A percentile compares a stretch with the other conserved stretches of the same genome.
Conservation (phyloP, 2,888 invertebrate species). For the Andrena marginata region DNA sequence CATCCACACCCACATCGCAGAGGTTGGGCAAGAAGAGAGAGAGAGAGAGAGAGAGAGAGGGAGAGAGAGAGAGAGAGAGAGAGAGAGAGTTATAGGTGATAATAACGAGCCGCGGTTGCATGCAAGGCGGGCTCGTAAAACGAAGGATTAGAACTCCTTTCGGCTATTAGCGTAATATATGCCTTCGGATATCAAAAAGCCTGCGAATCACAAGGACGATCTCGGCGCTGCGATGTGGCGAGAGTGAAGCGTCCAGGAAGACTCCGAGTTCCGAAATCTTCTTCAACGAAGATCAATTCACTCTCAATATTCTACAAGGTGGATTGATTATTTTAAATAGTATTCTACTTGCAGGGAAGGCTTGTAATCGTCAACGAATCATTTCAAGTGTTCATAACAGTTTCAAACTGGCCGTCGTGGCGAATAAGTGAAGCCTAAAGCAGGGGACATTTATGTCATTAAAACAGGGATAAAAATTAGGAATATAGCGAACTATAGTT, state of each 20-base stretch:
- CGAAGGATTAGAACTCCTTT: conserved; percentile 78
- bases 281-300: too few species aligned
- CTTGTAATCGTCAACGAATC: too few species aligned
- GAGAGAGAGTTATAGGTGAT: conserved; percentile 68
- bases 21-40: conserved; percentile 35
- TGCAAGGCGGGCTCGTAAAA: conserved; percentile 75
- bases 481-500: too few species aligned
- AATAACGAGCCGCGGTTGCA: conserved; percentile 67
- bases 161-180: conserved; percentile 79
- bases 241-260: not conserved
- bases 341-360: too few species aligned
- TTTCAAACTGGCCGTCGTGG: too few species aligned
- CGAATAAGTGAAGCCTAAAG: too few species aligned
- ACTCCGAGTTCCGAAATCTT: too few species aligned
- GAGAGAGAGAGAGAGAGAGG: conserved; percentile 35
- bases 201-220: conserved; percentile 24
- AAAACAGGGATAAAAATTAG: too few species aligned
- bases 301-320: too few species aligned
- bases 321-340: too few species aligned
- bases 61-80: conserved; percentile 42
- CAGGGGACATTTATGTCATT: too few species aligned
- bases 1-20: conserved; percentile 50
- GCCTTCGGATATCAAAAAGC: conserved; percentile 56
- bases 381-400: too few species aligned
- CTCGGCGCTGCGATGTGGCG: conserved; percentile 1